Evolutionary conservation across 2,113 vertebrate species (phyloP).

Genomic region (Ameiurus melas): DNA sequence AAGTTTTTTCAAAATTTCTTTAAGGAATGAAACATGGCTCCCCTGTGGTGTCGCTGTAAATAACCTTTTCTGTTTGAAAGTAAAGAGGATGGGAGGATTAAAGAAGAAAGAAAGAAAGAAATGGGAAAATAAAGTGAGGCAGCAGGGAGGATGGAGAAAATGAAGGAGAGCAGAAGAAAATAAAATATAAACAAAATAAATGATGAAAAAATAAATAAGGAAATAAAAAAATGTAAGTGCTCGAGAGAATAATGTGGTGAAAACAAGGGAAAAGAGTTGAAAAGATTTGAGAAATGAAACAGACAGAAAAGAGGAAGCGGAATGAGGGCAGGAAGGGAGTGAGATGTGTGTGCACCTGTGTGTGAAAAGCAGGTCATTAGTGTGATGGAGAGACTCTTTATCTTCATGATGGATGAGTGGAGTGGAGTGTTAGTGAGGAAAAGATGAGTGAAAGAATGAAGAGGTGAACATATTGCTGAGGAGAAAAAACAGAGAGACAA

Average conservation of each 20-base stretch:
- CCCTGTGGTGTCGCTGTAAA: not conserved
- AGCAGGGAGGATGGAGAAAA: not conserved
- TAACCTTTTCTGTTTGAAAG: not conserved
- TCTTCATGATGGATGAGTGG: not conserved
- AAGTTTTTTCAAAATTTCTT: no score
- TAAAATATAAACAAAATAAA: not conserved
- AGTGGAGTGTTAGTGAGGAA: not conserved
- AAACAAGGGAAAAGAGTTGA: not conserved
- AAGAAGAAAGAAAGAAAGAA: not conserved
- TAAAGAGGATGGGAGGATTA: not conserved
- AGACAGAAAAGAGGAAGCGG: not conserved
- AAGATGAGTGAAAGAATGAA: not conserved
- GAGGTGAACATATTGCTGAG: not conserved
- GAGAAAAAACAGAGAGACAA: not conserved
- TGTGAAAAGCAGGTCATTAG: slow-evolving; percentile 19
- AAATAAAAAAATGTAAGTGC: not conserved
- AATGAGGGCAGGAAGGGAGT: slow-evolving; percentile 9
- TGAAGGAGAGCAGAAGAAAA: not conserved
- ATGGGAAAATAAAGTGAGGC: not conserved
- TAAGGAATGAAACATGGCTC: not conserved
- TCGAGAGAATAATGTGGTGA: not conserved
- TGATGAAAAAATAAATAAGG: no score
- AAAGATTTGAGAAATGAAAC: not conserved
- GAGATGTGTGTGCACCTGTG: slow-evolving; percentile 4
- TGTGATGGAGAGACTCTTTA: slow-evolving; percentile 21